These are phyloP conservation scores for Thinocorus orbignyianus DNA, from an alignment of 2,113 vertebrate genomes.

Conservation along the genomic window DNA sequence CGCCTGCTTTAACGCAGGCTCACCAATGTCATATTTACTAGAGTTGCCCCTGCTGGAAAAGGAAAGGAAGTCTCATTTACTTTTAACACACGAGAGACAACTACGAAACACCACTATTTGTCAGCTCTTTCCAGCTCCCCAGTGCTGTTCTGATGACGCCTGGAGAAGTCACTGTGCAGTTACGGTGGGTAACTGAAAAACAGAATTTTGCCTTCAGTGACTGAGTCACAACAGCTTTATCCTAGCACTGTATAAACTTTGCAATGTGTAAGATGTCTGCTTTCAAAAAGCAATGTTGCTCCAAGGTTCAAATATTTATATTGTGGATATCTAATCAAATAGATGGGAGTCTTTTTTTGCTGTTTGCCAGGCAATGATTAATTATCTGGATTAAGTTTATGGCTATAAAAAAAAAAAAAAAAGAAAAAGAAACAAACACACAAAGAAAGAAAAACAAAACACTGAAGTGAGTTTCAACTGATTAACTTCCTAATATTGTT, in stretches of 20 bases:
- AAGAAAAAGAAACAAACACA: neutral
- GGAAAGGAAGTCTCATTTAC: neutral
- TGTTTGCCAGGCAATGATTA: neutral
- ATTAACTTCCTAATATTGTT: neutral
- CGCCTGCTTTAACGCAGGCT: neutral
- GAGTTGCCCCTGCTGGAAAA: neutral
- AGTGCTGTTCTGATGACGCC: neutral
- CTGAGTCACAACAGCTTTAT: slow-evolving; percentile 39
- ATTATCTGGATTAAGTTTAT: neutral
- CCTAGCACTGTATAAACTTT: slow-evolving; percentile 32
- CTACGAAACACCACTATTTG: neutral
- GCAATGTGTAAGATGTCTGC: slow-evolving; percentile 27
- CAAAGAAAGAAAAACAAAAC: neutral
- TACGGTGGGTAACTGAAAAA: neutral
- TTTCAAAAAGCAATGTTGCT: slow-evolving; percentile 36
- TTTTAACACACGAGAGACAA: neutral
- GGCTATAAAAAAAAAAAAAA: neutral
- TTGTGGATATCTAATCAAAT: slow-evolving; percentile 25
- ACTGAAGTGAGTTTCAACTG: neutral
- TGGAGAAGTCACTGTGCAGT: neutral
- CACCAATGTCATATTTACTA: neutral
- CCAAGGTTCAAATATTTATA: slow-evolving; percentile 55
- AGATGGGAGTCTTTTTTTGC: neutral
- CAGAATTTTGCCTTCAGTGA: slow-evolving; percentile 24
- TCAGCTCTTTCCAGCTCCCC: neutral